Base-by-base conservation (phyloP, 2,113 vertebrate genomes). In the Lophochroa leadbeateri region DNA sequence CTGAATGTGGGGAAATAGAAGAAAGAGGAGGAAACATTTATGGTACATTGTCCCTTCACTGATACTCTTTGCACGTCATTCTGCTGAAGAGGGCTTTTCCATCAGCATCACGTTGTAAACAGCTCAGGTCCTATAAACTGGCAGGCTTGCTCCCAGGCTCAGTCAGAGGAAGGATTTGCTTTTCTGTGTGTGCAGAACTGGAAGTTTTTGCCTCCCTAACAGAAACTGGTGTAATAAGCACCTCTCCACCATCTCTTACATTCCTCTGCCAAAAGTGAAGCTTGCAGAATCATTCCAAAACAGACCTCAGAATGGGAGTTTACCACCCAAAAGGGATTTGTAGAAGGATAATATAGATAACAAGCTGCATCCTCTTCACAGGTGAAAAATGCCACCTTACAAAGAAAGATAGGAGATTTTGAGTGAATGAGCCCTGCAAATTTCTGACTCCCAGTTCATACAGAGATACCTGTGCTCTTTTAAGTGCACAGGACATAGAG, bases 181-280 rank as follows among this genome's bases (percentile, higher is more conserved):
- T 68, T 88, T 53, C 13, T 67, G 2, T 20, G 7, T 35, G n/a
- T 46, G 14, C 19, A 68, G 20, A 84, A 55, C 20, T 64, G 13
- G 29, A 35, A 49, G 16, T 2, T 78, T 85, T 60, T 71, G 13
- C 23, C 24, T 76, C 29, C 19, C 18, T 33, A 24, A 7, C 2
- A 90, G 31, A 69, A 88, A 33, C 11, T 16, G 61, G 49, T 50
- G 9, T 2, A 0, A 0, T 49, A 24, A 55, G 8, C 1, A 0
- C 39, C 21, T 50, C 53, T 28, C 2, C 2, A 3, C 9, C 15
- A 28, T 35, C 57, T 37, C 31, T 46, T 28, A 15, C 3, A 10
- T 28, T 60, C 9, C 8, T 39, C 47, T 55, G 27, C 52, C 67
- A 57, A 55, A 72, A 81, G 10, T 11, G 19, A 55, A 82, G 15